phyloP scores from a whole-genome alignment of 2,888 invertebrate genomes.

The Amblyjoppa fuscipennis region DNA sequence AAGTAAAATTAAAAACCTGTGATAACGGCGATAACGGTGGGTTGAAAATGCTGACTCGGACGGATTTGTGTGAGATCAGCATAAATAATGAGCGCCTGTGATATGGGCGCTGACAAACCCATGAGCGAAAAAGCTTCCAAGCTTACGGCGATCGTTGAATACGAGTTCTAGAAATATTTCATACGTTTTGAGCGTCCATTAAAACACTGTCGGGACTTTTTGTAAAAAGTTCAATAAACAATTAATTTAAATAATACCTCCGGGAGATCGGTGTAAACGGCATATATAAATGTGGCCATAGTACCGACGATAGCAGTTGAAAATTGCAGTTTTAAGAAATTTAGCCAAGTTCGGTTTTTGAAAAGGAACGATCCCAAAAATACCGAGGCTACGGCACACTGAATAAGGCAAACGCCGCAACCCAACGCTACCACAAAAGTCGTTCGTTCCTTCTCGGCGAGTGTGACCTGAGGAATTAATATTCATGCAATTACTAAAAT shows the following conservation, averaged over 20 bases:
- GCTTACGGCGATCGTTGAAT: slow-evolving; percentile 87
- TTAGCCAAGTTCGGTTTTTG: slow-evolving; percentile 86
- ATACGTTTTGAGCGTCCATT: slow-evolving; percentile 6
- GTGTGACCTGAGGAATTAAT: slow-evolving; percentile 74
- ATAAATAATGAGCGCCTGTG: slow-evolving; percentile 90
- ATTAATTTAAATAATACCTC: slow-evolving; percentile 76
- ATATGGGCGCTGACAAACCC: slow-evolving; percentile 90
- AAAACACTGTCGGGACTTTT: not conserved
- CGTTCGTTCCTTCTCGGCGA: slow-evolving; percentile 79
- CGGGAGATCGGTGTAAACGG: slow-evolving; percentile 81
- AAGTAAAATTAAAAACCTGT: slow-evolving; percentile 85
- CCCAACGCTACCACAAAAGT: slow-evolving; percentile 86
- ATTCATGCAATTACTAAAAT: not conserved
- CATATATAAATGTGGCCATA: slow-evolving; percentile 87
- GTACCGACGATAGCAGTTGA: slow-evolving; percentile 90
- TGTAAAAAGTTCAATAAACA: not conserved
- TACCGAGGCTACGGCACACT: slow-evolving; percentile 85
- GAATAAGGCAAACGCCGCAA: slow-evolving; percentile 86
- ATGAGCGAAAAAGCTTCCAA: slow-evolving; percentile 89
- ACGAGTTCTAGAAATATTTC: slow-evolving; percentile 86
- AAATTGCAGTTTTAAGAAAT: slow-evolving; percentile 90
- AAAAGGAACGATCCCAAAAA: slow-evolving; percentile 86
- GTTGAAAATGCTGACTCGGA: slow-evolving; percentile 87
- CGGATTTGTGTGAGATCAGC: slow-evolving; percentile 89
- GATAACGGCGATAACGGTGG: slow-evolving; percentile 89